Evolutionary conservation across 2,113 vertebrate genomes (phyloP).

Genomic region (Castor canadensis): DNA sequence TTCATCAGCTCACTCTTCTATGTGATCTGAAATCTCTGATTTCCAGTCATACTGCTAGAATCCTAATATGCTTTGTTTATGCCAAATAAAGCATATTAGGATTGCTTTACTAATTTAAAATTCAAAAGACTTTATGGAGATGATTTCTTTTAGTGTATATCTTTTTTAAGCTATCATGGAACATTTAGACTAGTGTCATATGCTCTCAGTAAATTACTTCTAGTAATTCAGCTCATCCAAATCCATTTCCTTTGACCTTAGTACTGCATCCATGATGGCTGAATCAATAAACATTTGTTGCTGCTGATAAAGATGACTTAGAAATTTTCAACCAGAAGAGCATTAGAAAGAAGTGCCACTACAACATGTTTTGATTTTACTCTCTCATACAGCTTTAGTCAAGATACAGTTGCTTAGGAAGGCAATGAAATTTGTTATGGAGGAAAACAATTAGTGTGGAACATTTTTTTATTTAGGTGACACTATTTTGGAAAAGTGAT

Average conservation of each 20-base stretch:
- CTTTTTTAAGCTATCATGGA: background rate
- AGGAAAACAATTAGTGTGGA: constrained; percentile 18
- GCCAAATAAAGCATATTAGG: no score
- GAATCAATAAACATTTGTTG: background rate
- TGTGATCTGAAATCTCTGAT: background rate
- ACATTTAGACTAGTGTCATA: background rate
- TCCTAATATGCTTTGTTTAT: background rate
- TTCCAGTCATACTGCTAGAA: background rate
- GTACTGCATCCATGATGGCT: background rate
- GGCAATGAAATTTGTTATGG: background rate
- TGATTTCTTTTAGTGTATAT: constrained; percentile 24
- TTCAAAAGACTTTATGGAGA: background rate
- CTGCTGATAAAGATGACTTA: background rate
- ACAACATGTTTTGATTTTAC: background rate
- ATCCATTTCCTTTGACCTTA: background rate
- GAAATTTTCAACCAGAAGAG: background rate
- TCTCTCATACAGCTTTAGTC: constrained; percentile 2
- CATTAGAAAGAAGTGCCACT: background rate
- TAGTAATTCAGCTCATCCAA: background rate
- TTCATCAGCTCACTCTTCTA: background rate
- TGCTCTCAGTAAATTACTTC: background rate
- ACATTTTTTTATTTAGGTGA: constrained; percentile 15
- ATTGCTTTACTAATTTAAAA: background rate
- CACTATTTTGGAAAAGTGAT: background rate
- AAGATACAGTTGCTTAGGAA: constrained; percentile 2